Base-by-base conservation (phyloP, 1,140 invertebrate genomes). In the Rhysida immarginata region DNA sequence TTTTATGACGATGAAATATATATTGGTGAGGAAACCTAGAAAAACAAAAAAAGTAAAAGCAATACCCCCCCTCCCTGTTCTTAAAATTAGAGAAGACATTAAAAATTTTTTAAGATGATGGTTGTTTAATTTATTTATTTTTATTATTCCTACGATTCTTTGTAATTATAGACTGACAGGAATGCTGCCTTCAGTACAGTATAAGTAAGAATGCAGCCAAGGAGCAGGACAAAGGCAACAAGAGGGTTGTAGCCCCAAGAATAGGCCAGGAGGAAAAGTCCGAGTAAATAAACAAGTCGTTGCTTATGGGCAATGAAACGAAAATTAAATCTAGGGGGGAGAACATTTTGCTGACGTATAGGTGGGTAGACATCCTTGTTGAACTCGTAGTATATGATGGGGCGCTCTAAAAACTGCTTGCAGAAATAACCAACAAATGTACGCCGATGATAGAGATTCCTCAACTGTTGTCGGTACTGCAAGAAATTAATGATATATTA, bases 271-370 rank as follows among this genome's bases (percentile, higher is more conserved):
- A 55, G 3, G 3, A 20, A 26, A 48, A 55, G 23, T 46, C 11
- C 54, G 2, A 55, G 8, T 16, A 68, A 58, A 42, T 63, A 68
- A 20, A 60, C 64, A 63, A 84, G 64, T 23, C 79, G 77, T 35
- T 75, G 71, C 57, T 84, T 80, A 54, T 76, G 81, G 1, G 81
- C 84, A 2, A 84, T 68, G 46, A 73, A 67, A 42, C 87, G 73
- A 14, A 90, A 68, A 62, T 79, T 84, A 13, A 89, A 52, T 55
- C 85, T 72, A 2, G 87, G 79, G 1, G 80, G 81, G 14, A 83
- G 64, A 5, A 76, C 66, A 61, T 74, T 68, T 56, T 74, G 13
- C 16, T 68, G 0, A 76, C 69, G 13, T 77, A 66, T 26, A 70
- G 71, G 26, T 77, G 75, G 52, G 77, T 66, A 64, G 1, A 74